A percentile compares a stretch with the other conserved stretches of the same genome.
These are phyloP conservation scores for Corythaeola cristata DNA, from an alignment of 2,113 vertebrate species.

Conservation along the genomic window DNA sequence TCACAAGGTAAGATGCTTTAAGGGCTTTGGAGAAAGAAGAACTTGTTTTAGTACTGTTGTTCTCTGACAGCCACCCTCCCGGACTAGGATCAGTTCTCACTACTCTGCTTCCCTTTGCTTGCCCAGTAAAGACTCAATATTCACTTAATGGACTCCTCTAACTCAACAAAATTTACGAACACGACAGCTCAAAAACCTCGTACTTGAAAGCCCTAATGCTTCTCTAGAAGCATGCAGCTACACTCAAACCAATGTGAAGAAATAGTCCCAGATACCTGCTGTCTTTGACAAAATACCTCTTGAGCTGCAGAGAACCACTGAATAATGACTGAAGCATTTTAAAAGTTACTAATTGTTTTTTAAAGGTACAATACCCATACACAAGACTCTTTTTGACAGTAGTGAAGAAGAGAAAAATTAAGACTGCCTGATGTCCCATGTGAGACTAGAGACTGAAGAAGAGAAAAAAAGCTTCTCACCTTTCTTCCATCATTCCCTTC, in stretches of 20 bases:
- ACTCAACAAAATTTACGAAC: background rate
- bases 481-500: background rate
- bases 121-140: background rate
- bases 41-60: background rate
- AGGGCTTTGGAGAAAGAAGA: background rate
- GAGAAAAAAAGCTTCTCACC: background rate
- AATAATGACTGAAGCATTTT: background rate
- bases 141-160: background rate
- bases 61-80: background rate
- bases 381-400: background rate
- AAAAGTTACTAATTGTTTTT: background rate
- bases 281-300: background rate
- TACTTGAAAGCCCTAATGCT: background rate
- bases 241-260: background rate
- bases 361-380: background rate
- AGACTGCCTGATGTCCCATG: background rate
- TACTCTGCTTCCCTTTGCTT: background rate
- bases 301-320: background rate
- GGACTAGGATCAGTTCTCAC: background rate
- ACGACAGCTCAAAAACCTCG: background rate
- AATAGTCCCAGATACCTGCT: background rate
- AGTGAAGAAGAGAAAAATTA: background rate
- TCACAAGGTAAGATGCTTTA: background rate
- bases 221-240: background rate
- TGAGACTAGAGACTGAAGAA: background rate